Evolutionary conservation across 2,797 vertebrate genomes (phyloP).

Genomic region (Pipistrellus pipistrellus): DNA sequence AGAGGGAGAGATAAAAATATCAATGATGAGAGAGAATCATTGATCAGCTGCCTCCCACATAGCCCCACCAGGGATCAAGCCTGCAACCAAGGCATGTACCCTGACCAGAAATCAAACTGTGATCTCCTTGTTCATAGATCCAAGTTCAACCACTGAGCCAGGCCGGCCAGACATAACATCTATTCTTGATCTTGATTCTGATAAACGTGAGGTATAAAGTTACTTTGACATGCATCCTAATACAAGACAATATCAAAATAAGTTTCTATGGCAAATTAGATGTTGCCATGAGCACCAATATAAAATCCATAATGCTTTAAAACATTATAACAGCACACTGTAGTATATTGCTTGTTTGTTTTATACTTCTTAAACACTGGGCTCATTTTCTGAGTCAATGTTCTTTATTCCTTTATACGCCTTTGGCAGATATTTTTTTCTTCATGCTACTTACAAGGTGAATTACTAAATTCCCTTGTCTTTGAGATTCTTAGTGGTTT

Average conservation of each 20-base stretch:
- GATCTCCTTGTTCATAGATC: too few relatives aligned
- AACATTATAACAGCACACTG: slow-evolving; percentile 25
- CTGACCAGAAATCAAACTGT: too few relatives aligned
- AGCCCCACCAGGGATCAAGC: too few relatives aligned
- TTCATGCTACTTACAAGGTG: slow-evolving; percentile 30
- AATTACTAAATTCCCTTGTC: slow-evolving; percentile 23
- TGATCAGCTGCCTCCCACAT: too few relatives aligned
- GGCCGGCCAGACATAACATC: too few relatives aligned
- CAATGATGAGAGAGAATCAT: too few relatives aligned
- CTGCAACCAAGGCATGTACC: too few relatives aligned
- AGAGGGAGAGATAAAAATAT: too few relatives aligned
- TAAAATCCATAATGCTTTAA: slow-evolving; percentile 71
- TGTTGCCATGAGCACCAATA: slow-evolving; percentile 44
- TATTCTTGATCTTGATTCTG: slow-evolving; percentile 13
- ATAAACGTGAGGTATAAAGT: not conserved
- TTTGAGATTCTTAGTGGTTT: not conserved
- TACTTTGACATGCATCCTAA: not conserved
- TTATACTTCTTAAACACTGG: slow-evolving; percentile 72
- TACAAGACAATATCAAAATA: slow-evolving; percentile 57
- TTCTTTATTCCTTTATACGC: slow-evolving; percentile 32
- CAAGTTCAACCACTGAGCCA: too few relatives aligned
- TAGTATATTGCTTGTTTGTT: slow-evolving; percentile 66
- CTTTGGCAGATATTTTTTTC: slow-evolving; percentile 61
- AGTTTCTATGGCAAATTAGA: slow-evolving; percentile 61
- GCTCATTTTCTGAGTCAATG: slow-evolving; percentile 71